Conservation (phyloP, 2,797 vertebrate species). For the Falco cherrug region DNA sequence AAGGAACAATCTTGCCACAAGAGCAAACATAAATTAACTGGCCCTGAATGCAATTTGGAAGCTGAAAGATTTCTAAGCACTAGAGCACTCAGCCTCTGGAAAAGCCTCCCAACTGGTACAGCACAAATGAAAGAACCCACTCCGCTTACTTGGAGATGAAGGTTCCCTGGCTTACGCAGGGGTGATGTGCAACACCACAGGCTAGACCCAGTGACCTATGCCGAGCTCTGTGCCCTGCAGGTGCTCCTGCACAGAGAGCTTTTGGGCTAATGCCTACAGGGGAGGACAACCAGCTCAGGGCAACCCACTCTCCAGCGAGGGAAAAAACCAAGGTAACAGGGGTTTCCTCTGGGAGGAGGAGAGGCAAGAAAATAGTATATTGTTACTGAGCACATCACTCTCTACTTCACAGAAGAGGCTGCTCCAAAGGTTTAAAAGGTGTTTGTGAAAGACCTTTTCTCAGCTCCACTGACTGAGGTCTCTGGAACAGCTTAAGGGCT, state of each 20-base stretch:
- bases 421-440: not conserved
- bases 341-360: not conserved
- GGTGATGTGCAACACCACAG: not conserved
- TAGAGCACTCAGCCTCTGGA: not conserved
- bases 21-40: not conserved
- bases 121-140: not conserved
- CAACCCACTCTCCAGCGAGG: not conserved
- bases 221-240: not conserved
- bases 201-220: not conserved
- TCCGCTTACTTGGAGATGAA: not conserved
- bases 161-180: not conserved
- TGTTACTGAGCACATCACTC: not conserved
- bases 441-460: not conserved
- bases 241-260: not conserved
- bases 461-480: not conserved
- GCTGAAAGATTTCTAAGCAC: not conserved
- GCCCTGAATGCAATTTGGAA: not conserved
- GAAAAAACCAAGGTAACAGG: not conserved
- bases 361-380: not conserved
- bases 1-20: not conserved
- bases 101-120: not conserved
- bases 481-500: not conserved
- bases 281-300: not conserved
- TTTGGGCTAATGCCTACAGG: not conserved
- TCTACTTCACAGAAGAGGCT: not conserved